A percentile compares a stretch with the other conserved stretches of the same genome.
phyloP scores from a whole-genome alignment of 2,113 vertebrate species.

The Gadus chalcogrammus region DNA sequence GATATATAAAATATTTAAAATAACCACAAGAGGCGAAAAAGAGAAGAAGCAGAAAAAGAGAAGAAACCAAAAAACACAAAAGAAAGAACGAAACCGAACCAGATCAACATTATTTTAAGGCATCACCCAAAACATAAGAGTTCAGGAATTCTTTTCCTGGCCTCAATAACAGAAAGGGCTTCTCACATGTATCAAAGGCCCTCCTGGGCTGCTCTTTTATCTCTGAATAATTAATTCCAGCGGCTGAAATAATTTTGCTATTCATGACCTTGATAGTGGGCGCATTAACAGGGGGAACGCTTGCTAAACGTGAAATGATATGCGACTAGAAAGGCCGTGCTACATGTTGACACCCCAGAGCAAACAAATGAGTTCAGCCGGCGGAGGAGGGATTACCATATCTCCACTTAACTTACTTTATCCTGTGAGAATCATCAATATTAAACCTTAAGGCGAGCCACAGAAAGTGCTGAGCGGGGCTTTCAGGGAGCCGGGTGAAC shows the following conservation, averaged over 20 bases:
- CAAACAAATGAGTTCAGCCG: slow-evolving; percentile 74
- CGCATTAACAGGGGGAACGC: slow-evolving; percentile 56
- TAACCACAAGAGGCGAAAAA: background rate
- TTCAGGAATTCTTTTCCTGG: slow-evolving; percentile 9
- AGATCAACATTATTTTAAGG: background rate
- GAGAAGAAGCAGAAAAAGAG: background rate
- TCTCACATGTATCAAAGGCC: slow-evolving; percentile 25
- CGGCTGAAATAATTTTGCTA: slow-evolving; percentile 48
- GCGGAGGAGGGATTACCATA: slow-evolving; percentile 77
- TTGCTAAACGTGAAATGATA: slow-evolving; percentile 72
- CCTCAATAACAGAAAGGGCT: slow-evolving; percentile 16
- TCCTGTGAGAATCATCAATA: slow-evolving; percentile 82
- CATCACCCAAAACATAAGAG: slow-evolving; percentile 5
- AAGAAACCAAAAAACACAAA: background rate
- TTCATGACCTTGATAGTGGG: slow-evolving; percentile 71
- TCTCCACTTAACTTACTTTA: slow-evolving; percentile 77
- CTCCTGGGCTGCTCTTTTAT: slow-evolving; percentile 40
- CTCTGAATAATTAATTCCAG: slow-evolving; percentile 59
- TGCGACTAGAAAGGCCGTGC: slow-evolving; percentile 66
- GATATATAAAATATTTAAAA: background rate
- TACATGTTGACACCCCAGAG: slow-evolving; percentile 74
- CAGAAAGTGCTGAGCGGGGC: slow-evolving; percentile 74
- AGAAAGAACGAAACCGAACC: too few relatives aligned
- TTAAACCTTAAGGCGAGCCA: slow-evolving; percentile 72
- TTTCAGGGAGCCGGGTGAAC: slow-evolving; percentile 71